Percentiles rank a stretch among this genome's conserved stretches.
phyloP scores from a whole-genome alignment of 2,113 vertebrate species.

The Gambusia holbrooki region DNA sequence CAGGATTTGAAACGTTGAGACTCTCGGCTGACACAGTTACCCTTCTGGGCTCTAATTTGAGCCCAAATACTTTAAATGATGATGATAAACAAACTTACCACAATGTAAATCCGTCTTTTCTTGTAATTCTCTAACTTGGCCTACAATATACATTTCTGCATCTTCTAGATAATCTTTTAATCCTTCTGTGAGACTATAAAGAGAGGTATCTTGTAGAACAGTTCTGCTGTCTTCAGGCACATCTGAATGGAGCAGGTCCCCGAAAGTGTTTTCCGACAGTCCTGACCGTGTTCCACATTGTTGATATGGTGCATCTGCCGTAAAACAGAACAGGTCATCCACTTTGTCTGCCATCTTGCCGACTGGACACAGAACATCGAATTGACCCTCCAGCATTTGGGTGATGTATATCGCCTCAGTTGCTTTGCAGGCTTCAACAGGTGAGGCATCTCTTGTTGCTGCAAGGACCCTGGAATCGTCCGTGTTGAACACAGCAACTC shows the following conservation, averaged over 20 bases:
- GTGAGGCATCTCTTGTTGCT: background rate
- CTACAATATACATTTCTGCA: background rate
- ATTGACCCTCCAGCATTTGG: background rate
- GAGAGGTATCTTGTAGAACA: background rate
- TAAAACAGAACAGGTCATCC: background rate
- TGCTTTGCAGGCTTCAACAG: slow-evolving; percentile 1
- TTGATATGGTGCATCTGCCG: background rate
- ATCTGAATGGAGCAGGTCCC: background rate
- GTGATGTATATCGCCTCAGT: background rate
- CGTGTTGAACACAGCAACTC: accelerated
- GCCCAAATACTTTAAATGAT: background rate
- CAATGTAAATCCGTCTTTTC: slow-evolving; percentile 2
- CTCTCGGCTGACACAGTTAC: background rate
- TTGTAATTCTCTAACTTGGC: background rate
- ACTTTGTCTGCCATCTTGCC: background rate
- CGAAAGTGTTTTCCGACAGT: background rate
- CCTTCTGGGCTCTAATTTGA: background rate
- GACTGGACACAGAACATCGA: background rate
- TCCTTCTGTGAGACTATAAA: background rate
- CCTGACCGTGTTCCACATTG: background rate
- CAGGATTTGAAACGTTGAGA: background rate
- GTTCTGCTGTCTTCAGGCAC: background rate
- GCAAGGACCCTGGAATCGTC: background rate
- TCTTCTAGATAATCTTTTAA: background rate
- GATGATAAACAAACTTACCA: slow-evolving; percentile 39